phyloP scores from a whole-genome alignment of 2,797 vertebrate genomes.

The Pachyuromys duprasi region DNA sequence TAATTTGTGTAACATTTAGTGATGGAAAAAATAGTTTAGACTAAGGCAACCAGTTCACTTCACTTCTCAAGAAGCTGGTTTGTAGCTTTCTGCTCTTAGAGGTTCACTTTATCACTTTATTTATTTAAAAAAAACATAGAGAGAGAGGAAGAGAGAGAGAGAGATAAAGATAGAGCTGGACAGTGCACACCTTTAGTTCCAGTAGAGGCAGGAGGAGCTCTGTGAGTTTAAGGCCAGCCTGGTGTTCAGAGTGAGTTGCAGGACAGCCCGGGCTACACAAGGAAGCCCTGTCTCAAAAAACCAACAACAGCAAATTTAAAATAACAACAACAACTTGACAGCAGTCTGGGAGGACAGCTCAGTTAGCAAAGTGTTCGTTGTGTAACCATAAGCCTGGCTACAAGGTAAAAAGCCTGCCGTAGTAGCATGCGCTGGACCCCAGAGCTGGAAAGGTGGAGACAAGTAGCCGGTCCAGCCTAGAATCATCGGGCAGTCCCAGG shows the following conservation, averaged over 20 bases:
- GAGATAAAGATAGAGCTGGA: too few relatives aligned
- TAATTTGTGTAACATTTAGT: constrained; percentile 58
- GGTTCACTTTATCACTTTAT: not conserved
- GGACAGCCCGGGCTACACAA: not conserved
- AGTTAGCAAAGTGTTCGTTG: too few relatives aligned
- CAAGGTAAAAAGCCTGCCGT: not conserved
- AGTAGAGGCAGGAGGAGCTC: not conserved
- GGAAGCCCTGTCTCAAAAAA: not conserved
- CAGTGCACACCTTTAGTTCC: not conserved
- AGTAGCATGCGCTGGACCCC: not conserved
- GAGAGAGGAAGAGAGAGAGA: not conserved
- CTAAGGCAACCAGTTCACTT: not conserved
- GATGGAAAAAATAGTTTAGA: constrained; percentile 57
- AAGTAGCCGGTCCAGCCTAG: not conserved
- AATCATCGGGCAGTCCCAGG: not conserved
- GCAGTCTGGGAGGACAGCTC: not conserved
- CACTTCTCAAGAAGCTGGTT: constrained; percentile 36
- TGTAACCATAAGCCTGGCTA: not conserved
- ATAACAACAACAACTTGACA: not conserved
- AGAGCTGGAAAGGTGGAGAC: not conserved
- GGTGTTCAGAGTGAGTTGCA: not conserved
- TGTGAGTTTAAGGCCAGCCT: not conserved
- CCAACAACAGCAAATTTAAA: not conserved
- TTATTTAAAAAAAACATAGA: not conserved
- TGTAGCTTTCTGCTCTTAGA: not conserved